phyloP scores from a whole-genome alignment of 2,113 vertebrate species.

The Danionella cerebrum region DNA sequence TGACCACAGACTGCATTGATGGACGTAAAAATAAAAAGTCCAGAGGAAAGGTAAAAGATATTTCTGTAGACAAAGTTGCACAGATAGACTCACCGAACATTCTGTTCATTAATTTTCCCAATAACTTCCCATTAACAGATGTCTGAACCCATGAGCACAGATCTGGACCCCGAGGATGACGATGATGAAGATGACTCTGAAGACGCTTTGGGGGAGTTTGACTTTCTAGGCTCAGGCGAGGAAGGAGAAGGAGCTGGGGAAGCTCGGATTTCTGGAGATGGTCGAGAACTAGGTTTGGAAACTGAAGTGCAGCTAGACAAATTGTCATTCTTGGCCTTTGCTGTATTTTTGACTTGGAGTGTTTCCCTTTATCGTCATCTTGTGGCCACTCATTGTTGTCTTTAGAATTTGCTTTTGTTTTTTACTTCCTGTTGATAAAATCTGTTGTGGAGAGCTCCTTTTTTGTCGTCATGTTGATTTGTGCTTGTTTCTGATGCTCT shows the following conservation, averaged over 20 bases:
- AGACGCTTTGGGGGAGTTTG: slow-evolving; percentile 83
- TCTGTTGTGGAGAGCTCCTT: neutral
- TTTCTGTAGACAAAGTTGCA: slow-evolving; percentile 53
- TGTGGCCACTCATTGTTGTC: slow-evolving; percentile 6
- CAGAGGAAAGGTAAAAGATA: slow-evolving; percentile 56
- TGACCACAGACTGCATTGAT: slow-evolving; percentile 68
- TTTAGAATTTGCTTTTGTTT: neutral
- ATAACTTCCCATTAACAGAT: no score
- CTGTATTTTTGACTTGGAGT: slow-evolving; percentile 30
- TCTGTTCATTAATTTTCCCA: no score
- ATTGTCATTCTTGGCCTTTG: neutral
- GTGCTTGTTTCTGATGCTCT: neutral
- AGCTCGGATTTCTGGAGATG: slow-evolving; percentile 72
- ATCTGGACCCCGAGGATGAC: slow-evolving; percentile 78
- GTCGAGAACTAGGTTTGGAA: slow-evolving; percentile 73
- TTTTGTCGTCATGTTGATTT: neutral
- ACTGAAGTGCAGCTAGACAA: neutral
- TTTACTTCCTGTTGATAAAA: slow-evolving; percentile 3
- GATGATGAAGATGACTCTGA: slow-evolving; percentile 85
- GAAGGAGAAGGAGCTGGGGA: slow-evolving; percentile 77
- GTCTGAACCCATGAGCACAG: slow-evolving; percentile 76
- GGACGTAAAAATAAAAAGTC: slow-evolving; percentile 74
- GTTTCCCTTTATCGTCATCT: slow-evolving; percentile 5
- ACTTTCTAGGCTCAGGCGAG: slow-evolving; percentile 83
- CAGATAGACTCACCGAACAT: no score